Conservation (phyloP, 2,113 vertebrate species). For the Dasyurus viverrinus region DNA sequence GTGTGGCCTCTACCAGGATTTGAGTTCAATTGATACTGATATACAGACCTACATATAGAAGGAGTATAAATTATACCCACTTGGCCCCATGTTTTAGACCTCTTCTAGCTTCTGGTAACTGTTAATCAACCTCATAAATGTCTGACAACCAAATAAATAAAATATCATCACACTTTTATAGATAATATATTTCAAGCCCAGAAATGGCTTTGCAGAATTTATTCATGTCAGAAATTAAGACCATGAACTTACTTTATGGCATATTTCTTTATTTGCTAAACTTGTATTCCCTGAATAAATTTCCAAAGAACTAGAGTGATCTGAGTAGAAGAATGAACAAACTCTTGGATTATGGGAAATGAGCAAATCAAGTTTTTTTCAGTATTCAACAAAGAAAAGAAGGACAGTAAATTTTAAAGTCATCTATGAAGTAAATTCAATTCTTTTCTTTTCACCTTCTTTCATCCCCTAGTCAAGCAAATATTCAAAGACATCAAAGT, state of each 20-base stretch:
- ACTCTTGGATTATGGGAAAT: not conserved
- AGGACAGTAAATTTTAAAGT: not conserved
- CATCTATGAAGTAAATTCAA: not conserved
- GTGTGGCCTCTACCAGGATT: not conserved
- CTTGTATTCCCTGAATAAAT: not conserved
- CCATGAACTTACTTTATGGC: not conserved
- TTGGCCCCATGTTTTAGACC: not conserved
- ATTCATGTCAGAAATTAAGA: not conserved
- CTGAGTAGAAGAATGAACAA: not conserved
- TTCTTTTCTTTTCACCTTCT: not conserved
- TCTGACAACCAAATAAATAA: not conserved
- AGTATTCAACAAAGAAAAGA: not conserved
- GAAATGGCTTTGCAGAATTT: not conserved
- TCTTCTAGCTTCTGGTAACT: not conserved
- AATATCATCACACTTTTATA: not conserved
- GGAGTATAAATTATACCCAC: not conserved
- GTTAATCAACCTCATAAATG: not conserved
- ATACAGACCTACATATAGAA: not conserved
- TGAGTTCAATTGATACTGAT: not conserved
- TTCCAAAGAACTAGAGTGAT: not conserved
- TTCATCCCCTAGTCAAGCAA: not conserved
- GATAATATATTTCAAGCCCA: not conserved
- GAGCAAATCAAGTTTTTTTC: not conserved
- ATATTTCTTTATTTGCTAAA: not conserved
- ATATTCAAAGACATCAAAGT: not conserved